Evolutionary conservation across 2,888 invertebrate genomes (phyloP), one percentile per base, ranked within the genome.

Genomic region (Bombyx huttoni): DNA sequence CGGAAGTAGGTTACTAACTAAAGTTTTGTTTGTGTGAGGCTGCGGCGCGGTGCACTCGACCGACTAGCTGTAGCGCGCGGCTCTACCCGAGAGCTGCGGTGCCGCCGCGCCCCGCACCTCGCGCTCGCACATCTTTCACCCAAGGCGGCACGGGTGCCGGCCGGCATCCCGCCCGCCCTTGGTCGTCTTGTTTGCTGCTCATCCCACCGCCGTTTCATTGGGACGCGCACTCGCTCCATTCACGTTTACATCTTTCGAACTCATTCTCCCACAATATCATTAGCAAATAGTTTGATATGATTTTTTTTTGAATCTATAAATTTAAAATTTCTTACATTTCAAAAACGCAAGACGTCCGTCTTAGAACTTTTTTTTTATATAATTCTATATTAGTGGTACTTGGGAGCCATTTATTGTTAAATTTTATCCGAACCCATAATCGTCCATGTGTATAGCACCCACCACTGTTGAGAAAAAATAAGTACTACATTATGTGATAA

Each of bases 1-100:
- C 88, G 87, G 88, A 88, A 87, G 88, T 88, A 87, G 88, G 88
- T 88, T 88, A 87, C 72, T 83, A 84, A 88, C 88, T 88, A 88
- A 88, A 88, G 83, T 87, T 87, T 88, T 85, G 87, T 88, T 88
- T 83, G 87, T 84, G 87, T 85, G 88, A 87, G 86, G 88, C 86
- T 88, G 87, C 82, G 82, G 75, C 80, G 78, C 78, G 81, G 74
- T 84, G 81, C 81, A 78, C 73, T 76, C 73, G 65, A 68, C 64
- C 62, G 63, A 68, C 77, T 74, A 72, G 75, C 58, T 61, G 58
- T 64, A 67, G 66, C 77, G 73, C 77, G 70, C 75, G 74, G 62
- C 62, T 59, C 61, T 63, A 67, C 57, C 69, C 67, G 62, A 56
- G 53, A 61, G 61, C 57, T 68, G 69, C 54, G 58, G 14, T 51